Conservation (phyloP, 2,113 vertebrate genomes). For the Tonatia bakeri region DNA sequence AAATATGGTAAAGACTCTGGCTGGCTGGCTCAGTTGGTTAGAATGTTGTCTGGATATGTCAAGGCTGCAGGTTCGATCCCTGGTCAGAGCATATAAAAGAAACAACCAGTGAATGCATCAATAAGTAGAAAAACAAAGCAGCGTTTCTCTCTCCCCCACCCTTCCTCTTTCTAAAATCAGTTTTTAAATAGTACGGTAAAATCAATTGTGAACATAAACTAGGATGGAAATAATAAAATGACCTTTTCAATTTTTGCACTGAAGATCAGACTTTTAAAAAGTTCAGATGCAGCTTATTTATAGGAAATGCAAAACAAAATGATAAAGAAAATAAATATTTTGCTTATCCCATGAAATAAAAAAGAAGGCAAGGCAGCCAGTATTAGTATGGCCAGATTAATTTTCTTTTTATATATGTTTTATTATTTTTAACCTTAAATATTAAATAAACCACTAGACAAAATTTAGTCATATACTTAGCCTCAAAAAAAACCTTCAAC, state of each 20-base stretch:
- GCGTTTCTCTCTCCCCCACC: no score
- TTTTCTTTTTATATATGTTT: neutral
- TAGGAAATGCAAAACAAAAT: neutral
- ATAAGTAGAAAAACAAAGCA: no score
- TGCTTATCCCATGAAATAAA: neutral
- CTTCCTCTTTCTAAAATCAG: no score
- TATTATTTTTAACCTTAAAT: slow-evolving; percentile 5
- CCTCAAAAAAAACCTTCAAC: neutral
- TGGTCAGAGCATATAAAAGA: no score
- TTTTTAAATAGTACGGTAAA: neutral
- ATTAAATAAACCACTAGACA: neutral
- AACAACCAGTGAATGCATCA: no score
- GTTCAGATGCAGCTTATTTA: neutral
- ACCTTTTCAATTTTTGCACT: neutral
- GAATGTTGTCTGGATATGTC: no score
- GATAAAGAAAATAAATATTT: neutral
- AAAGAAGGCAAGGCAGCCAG: neutral
- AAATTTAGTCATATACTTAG: neutral
- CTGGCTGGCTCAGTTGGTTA: no score
- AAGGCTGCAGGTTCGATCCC: no score
- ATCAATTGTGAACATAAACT: neutral
- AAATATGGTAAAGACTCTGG: neutral
- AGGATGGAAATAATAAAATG: neutral
- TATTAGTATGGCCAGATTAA: neutral
- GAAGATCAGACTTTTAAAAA: neutral